Evolutionary conservation across 2,888 invertebrate species (phyloP), one percentile per base, ranked within the genome.

Genomic region (Cataglyphis livida): DNA sequence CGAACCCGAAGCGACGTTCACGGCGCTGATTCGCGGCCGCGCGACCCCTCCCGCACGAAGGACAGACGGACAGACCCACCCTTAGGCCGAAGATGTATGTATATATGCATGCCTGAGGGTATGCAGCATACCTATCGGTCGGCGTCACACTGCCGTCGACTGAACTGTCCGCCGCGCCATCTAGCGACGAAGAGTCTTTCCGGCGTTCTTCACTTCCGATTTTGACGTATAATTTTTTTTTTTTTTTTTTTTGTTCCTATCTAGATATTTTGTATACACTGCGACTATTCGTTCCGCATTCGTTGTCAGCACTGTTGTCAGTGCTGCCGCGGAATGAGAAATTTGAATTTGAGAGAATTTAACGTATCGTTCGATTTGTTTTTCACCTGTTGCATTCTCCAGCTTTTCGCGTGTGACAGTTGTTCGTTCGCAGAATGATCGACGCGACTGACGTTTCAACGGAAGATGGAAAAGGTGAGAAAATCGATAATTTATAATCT

Each of bases 61-160:
- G 85, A 87, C 88, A 90, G 91, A 91, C 91, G 85, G 85, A 87
- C 88, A 90, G 91, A 91, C 91, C 91, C 91, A 91, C 91, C 91
- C 91, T 91, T 89, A 84, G 83, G 84, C 85, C 82, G 86, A 81
- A 88, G 82, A 78, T 86, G 12, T 5, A n/a, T n/a, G n/a, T 51
- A 51, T n/a, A n/a, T 51, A n/a, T n/a, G 51, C 7, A 9, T 25
- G 10, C n/a, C 74, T 54, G 57, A 35, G 32, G 21, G 41, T 78
- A 44, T 44, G 38, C 10, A 28, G 15, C 15, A 18, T 66, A 28
- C 18, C 21, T 25, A 18, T 25, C 9, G 18, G 32, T 7, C 41
- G n/a, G 66, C 51, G 51, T 51, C 28, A n/a, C 18, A 32, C 21
- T 21, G 32, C 54, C 28, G 57, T 41, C 28, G 61, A 51, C 15